Percentiles rank a stretch among this genome's conserved stretches.
Conservation (phyloP, 30 jellyfish, hydroid and myxozoan species). For the Catostylus mosaicus region DNA sequence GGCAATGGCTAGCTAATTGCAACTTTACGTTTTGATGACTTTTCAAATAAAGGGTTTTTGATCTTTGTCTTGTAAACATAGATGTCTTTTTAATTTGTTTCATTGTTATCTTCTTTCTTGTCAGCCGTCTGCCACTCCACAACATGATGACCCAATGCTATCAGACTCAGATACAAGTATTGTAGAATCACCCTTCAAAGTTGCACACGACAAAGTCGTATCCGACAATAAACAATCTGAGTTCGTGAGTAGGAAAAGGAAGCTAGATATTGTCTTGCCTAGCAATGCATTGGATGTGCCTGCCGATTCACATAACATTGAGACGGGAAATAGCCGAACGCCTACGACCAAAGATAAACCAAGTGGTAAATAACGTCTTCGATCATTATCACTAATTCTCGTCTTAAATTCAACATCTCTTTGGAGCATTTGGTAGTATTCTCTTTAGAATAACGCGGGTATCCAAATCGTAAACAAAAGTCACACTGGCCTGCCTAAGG, state of each 20-base stretch:
- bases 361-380: conserved; percentile 6
- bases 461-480: no score
- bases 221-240: conserved; percentile 7
- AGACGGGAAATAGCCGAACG: conserved; percentile 12
- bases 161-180: not conserved
- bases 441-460: no score
- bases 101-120: not conserved
- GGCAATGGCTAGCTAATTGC: no score
- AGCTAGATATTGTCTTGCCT: conserved; percentile 8
- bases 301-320: not conserved
- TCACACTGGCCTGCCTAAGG: no score
- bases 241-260: not conserved
- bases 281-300: conserved; percentile 2
- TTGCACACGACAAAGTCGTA: conserved; percentile 14
- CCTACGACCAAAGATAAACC: conserved; percentile 12
- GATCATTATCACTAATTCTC: not conserved
- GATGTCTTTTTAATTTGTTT: no score
- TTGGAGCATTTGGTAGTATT: no score
- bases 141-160: not conserved
- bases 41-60: no score
- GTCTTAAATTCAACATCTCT: not conserved
- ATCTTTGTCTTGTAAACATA: no score
- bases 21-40: no score
- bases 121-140: not conserved
- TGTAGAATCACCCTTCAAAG: conserved; percentile 16